A percentile compares a stretch with the other conserved stretches of the same genome.
Evolutionary conservation across 2,113 vertebrate species (phyloP).

Genomic region (Melanocharis versteri): DNA sequence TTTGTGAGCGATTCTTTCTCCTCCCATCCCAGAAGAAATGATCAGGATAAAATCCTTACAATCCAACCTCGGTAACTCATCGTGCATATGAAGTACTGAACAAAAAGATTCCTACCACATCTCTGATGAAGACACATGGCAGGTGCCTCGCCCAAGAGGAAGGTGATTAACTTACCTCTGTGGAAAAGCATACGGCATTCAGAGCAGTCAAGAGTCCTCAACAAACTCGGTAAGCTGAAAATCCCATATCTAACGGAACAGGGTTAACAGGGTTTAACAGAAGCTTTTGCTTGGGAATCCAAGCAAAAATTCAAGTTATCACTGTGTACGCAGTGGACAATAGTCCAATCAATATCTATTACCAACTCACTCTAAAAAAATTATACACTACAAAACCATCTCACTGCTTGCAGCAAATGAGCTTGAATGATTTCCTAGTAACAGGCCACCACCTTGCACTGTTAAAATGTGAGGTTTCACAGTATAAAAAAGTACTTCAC

Average conservation of each 20-base stretch:
- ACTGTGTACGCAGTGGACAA: neutral
- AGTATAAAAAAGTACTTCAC: slow-evolving; percentile 57
- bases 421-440: slow-evolving; percentile 8
- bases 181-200: neutral
- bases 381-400: slow-evolving; percentile 43
- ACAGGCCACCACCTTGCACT: slow-evolving; percentile 47
- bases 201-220: neutral
- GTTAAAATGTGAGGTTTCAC: slow-evolving; percentile 57
- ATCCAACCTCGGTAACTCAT: neutral
- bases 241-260: neutral
- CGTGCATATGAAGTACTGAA: neutral
- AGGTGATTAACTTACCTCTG: neutral
- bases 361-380: slow-evolving; percentile 44
- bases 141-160: neutral
- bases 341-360: neutral
- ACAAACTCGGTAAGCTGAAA: slow-evolving; percentile 6
- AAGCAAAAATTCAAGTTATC: slow-evolving; percentile 62
- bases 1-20: neutral
- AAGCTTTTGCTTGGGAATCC: slow-evolving; percentile 46
- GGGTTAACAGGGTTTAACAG: neutral
- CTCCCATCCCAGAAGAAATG: neutral
- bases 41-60: neutral
- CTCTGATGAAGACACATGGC: neutral
- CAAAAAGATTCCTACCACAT: neutral
- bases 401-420: slow-evolving; percentile 49